A percentile compares a stretch with the other conserved stretches of the same genome.
Conservation (phyloP, 2,888 invertebrate species). For the Apodemia zela region DNA sequence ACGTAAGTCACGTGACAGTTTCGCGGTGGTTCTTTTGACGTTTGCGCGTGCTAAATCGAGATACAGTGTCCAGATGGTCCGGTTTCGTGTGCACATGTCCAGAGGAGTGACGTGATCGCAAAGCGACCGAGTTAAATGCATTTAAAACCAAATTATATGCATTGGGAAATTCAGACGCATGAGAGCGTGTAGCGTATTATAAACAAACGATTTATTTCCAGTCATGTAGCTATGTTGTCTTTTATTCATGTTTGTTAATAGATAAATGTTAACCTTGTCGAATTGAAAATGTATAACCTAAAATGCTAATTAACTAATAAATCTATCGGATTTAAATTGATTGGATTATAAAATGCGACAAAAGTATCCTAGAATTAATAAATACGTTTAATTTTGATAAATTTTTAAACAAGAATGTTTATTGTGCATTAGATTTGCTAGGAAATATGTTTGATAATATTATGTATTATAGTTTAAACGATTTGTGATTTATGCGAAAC, state of each 20-base stretch:
- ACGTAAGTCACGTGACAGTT: constrained; percentile 61
- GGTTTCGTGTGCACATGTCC: constrained; percentile 37
- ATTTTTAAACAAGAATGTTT: no score
- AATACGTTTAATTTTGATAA: no score
- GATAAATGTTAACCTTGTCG: background rate
- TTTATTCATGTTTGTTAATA: background rate
- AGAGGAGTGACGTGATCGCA: constrained; percentile 32
- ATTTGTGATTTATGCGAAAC: no score
- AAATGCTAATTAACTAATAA: background rate
- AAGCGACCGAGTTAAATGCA: constrained; percentile 21
- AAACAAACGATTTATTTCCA: constrained; percentile 12
- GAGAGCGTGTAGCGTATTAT: background rate
- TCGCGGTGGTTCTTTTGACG: constrained; percentile 56
- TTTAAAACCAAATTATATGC: constrained; percentile 25
- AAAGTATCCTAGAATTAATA: no score
- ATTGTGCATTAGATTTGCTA: no score
- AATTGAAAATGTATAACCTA: no score
- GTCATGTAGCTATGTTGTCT: background rate
- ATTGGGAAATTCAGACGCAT: constrained; percentile 10
- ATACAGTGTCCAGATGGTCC: constrained; percentile 53
- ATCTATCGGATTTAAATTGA: background rate
- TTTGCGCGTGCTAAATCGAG: constrained; percentile 52
- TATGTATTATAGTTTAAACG: no score
- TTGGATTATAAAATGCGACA: background rate
- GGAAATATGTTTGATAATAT: no score